Percentiles rank a stretch among this genome's conserved stretches.
These are phyloP conservation scores for Diarsia dahlii DNA, from an alignment of 2,888 invertebrate species.

Conservation along the genomic window DNA sequence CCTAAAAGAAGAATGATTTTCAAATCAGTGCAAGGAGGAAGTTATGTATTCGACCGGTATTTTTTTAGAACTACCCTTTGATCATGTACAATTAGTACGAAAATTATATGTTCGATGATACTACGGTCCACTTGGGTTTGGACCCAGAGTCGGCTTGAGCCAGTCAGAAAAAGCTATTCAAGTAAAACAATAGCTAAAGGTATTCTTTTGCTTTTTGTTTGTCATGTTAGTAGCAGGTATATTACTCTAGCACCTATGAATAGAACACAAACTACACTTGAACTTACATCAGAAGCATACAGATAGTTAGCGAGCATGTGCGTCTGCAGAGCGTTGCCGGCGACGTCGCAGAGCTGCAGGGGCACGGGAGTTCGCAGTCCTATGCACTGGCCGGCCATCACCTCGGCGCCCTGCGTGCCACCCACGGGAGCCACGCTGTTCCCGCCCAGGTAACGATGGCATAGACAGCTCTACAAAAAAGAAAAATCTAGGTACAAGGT, in stretches of 20 bases:
- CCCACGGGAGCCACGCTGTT: constrained; percentile 69
- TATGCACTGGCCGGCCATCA: constrained; percentile 86
- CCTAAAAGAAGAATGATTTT: background rate
- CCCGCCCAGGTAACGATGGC: constrained; percentile 84
- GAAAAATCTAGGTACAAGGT: background rate
- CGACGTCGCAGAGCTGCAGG: constrained; percentile 96
- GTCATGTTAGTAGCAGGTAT: background rate
- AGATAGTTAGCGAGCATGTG: constrained; percentile 95
- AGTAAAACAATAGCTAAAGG: background rate
- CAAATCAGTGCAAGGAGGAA: background rate
- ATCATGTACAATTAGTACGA: background rate
- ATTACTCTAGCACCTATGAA: background rate
- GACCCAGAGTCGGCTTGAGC: background rate
- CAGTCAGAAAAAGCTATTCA: background rate
- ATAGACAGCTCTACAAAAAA: constrained; percentile 82
- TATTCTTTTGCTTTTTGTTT: background rate
- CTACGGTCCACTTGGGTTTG: background rate
- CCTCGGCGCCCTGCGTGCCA: constrained; percentile 87
- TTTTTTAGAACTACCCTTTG: background rate
- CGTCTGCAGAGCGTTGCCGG: constrained; percentile 94
- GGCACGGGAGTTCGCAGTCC: constrained; percentile 89
- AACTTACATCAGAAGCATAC: constrained; percentile 92
- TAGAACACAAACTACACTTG: background rate
- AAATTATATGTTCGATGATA: background rate
- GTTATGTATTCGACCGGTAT: background rate